Evolutionary conservation across 92 coral and sea anemone species (phyloP).

Genomic region (Meandrina meandrites): DNA sequence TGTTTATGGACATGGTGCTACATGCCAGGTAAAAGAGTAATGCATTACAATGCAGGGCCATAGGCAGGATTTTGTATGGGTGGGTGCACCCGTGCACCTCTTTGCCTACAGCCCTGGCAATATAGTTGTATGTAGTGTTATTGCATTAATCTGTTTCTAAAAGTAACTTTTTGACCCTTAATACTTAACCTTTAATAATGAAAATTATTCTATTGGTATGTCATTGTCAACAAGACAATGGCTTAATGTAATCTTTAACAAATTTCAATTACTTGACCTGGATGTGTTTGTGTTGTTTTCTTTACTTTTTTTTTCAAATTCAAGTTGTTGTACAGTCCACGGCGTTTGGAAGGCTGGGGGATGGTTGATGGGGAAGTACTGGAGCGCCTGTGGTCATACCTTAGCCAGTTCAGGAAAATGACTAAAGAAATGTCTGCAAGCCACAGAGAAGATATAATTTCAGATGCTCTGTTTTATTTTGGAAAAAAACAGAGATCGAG

Average conservation of each 20-base stretch:
- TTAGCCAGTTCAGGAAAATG: slow-evolving; percentile 59
- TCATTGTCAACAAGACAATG: too few species aligned
- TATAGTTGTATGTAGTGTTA: background rate
- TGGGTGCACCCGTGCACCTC: too few species aligned
- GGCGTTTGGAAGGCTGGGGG: slow-evolving; percentile 67
- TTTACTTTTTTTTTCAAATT: background rate
- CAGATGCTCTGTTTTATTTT: slow-evolving; percentile 56
- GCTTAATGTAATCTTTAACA: too few species aligned
- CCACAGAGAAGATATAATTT: slow-evolving; percentile 60
- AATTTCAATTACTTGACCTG: too few species aligned
- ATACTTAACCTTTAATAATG: too few species aligned
- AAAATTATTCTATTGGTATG: too few species aligned
- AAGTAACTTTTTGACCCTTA: too few species aligned
- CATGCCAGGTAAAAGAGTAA: slow-evolving; percentile 54
- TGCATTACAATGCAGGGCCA: too few species aligned
- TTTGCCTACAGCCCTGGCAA: too few species aligned
- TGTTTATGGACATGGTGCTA: slow-evolving; percentile 64
- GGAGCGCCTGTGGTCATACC: slow-evolving; percentile 70
- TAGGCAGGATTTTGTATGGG: too few species aligned
- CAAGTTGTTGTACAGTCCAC: slow-evolving; percentile 55
- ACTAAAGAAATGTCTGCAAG: slow-evolving; percentile 70
- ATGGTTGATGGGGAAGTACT: slow-evolving; percentile 63
- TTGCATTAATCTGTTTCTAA: too few species aligned
- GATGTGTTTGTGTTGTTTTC: too few species aligned
- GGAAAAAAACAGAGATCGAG: slow-evolving; percentile 40